Base-by-base conservation (phyloP, 2,113 vertebrate species). In the Callocephalon fimbriatum region DNA sequence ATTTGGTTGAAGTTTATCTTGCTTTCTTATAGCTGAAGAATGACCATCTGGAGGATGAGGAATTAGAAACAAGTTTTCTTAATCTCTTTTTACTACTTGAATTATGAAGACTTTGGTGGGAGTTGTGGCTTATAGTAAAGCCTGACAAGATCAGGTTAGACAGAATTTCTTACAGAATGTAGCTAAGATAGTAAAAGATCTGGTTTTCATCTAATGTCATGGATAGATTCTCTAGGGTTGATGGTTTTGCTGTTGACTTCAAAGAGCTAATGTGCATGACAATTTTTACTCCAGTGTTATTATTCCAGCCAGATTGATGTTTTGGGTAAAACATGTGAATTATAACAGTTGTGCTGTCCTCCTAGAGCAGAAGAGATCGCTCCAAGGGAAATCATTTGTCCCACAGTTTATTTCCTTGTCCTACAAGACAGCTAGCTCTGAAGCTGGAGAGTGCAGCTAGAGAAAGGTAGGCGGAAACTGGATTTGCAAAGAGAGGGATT, bases 211-310 rank as follows among this genome's bases (percentile, higher is more conserved):
- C 20, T 76, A 11, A 14, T 11, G 37, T 3, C 32, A 37, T 10
- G 13, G 26, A 65, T 5, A 5, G 37, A 35, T 65, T 22, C 15
- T 84, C 11, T 50, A 44, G 59, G 13, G 2, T 10, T 71, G 35
- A 47, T 44, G 48, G 38, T 54, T 86, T 86, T 89, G 67, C 80
- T 79, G 62, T 54, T 79, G 47, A 59, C 38, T 77, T 70, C 17
- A 27, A 27, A 51, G 45, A 45, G 26, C 3, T 73, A 38, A 61
- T 0, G 0, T 18, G 17, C 3, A 1, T 40, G 53, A 80, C 17
- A 42, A 18, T 23, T 87, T 91, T 77, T 67, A 45, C 26, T 76
- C 29, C 23, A 38, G 47, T 37, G 12, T 48, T 70, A 4, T 10
- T 77, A 15, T 44, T 66, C 21, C n/a, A 84, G 18, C 13, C 54